Percentiles rank a stretch among this genome's conserved stretches.
Conservation (phyloP, 2,113 vertebrate genomes). For the Cyphomyrus plagiostoma region DNA sequence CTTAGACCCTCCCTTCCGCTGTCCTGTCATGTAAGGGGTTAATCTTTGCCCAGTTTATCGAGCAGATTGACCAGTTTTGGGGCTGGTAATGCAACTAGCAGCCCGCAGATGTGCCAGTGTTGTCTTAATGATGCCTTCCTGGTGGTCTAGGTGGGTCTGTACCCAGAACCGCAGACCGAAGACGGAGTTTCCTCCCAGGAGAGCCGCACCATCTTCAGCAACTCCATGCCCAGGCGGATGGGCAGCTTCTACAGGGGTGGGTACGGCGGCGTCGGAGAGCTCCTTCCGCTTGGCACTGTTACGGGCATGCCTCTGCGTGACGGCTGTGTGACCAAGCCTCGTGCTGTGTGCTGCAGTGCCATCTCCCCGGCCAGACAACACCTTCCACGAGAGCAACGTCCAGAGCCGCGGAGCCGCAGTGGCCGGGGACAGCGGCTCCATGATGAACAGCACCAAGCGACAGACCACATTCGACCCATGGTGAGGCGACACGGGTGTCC, state of each 20-base stretch:
- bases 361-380: slow-evolving; percentile 90
- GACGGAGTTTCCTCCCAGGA: slow-evolving; percentile 88
- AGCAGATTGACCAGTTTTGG: slow-evolving; percentile 5
- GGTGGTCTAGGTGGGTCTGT: slow-evolving; percentile 76
- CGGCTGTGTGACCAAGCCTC: not conserved
- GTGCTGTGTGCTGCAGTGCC: slow-evolving; percentile 70
- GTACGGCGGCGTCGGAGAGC: slow-evolving; percentile 19
- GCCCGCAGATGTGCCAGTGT: too few species aligned
- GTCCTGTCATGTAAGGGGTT: slow-evolving; percentile 3
- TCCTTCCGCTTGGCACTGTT: not conserved
- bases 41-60: slow-evolving; percentile 16
- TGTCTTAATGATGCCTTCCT: slow-evolving; percentile 35
- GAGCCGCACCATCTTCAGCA: slow-evolving; percentile 91
- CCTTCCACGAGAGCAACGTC: slow-evolving; percentile 81
- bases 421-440: slow-evolving; percentile 71
- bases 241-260: slow-evolving; percentile 98
- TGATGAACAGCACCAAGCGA: slow-evolving; percentile 85
- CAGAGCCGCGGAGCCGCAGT: slow-evolving; percentile 72
- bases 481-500: slow-evolving; percentile 46
- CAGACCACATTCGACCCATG: slow-evolving; percentile 89
- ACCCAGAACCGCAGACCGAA: slow-evolving; percentile 86
- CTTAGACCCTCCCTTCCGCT: not conserved
- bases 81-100: not conserved
- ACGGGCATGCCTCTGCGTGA: not conserved
- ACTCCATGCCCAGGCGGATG: slow-evolving; percentile 89